Conservation (phyloP, 2,888 invertebrate genomes). For the Cephalotes varians region DNA sequence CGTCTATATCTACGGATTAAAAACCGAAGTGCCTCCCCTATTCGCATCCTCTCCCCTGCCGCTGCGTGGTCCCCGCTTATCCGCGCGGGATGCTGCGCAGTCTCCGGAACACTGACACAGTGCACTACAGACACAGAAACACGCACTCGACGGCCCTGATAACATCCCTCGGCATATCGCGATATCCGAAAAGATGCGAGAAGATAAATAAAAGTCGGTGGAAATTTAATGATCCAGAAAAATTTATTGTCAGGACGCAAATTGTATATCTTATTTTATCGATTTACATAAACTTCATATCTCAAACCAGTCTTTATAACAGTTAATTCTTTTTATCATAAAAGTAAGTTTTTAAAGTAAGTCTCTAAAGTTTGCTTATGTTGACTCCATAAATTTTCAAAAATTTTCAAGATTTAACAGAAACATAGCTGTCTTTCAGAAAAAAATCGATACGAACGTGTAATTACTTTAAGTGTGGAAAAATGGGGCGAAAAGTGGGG, state of each 20-base stretch:
- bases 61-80: constrained; percentile 5
- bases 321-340: not conserved
- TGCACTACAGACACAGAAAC: constrained; percentile 16
- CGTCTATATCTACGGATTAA: constrained; percentile 83
- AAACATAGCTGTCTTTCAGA: not conserved
- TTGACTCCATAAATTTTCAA: not conserved
- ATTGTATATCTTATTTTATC: not conserved
- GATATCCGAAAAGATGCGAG: not conserved
- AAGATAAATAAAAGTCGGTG: not conserved
- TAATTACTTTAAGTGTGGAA: not conserved
- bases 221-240: not conserved
- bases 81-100: constrained; percentile 68
- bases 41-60: not conserved
- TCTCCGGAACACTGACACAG: constrained; percentile 57
- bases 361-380: not conserved
- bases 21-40: constrained; percentile 81
- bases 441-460: not conserved
- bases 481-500: not conserved
- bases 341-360: not conserved
- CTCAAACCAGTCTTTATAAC: not conserved
- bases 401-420: not conserved
- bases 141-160: not conserved
- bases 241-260: not conserved
- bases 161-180: not conserved
- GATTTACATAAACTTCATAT: not conserved